These are phyloP conservation scores for Tyrophagus putrescentiae DNA, from an alignment of 1,140 invertebrate genomes.

Conservation along the genomic window DNA sequence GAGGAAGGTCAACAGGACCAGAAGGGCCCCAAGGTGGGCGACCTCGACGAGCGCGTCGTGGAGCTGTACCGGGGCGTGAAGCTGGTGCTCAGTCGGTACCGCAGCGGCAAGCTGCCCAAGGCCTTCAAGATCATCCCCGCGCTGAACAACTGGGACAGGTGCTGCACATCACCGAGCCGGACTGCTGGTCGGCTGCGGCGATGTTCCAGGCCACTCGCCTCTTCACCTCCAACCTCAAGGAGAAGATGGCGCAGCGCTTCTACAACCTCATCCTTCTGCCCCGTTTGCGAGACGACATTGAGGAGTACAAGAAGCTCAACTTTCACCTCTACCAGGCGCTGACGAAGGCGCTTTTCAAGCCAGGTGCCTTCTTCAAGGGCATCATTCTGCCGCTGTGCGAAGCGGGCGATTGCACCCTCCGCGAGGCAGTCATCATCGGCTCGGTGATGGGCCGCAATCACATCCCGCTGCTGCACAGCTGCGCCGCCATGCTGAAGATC, in stretches of 20 bases:
- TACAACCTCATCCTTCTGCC: slow-evolving; percentile 85
- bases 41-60: slow-evolving; percentile 35
- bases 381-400: slow-evolving; percentile 77
- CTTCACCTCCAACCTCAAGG: slow-evolving; percentile 88
- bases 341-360: slow-evolving; percentile 84
- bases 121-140: slow-evolving; percentile 92
- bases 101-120: slow-evolving; percentile 91
- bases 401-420: slow-evolving; percentile 59
- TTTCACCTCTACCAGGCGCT: slow-evolving; percentile 92
- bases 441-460: slow-evolving; percentile 79
- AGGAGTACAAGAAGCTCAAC: slow-evolving; percentile 86
- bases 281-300: slow-evolving; percentile 81
- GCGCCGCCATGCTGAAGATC: slow-evolving; percentile 83
- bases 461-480: slow-evolving; percentile 89
- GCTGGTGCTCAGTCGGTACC: slow-evolving; percentile 68
- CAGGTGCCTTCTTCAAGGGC: slow-evolving; percentile 97
- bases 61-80: slow-evolving; percentile 75
- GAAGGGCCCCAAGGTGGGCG: slow-evolving; percentile 17
- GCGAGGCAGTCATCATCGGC: slow-evolving; percentile 87
- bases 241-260: slow-evolving; percentile 88
- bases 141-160: slow-evolving; percentile 76
- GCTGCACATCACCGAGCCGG: slow-evolving; percentile 58
- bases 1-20: slow-evolving; percentile 37
- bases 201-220: slow-evolving; percentile 88
- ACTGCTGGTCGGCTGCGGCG: slow-evolving; percentile 63